These are phyloP conservation scores for Chelonus formosanus DNA, from an alignment of 2,888 invertebrate species.

Conservation along the genomic window DNA sequence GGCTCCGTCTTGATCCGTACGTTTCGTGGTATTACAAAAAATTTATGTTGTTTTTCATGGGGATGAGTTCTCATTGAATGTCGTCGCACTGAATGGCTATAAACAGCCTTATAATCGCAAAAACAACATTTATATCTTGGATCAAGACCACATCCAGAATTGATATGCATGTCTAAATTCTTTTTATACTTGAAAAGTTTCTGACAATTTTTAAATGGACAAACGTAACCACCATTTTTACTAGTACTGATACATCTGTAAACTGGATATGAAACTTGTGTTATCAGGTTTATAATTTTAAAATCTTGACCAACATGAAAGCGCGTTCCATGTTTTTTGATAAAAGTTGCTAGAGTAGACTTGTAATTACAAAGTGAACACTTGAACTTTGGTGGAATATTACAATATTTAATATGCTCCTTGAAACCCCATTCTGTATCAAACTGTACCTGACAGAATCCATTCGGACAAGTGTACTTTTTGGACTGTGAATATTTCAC, in stretches of 20 bases:
- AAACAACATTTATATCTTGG: conserved; percentile 56
- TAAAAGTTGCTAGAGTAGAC: conserved; percentile 58
- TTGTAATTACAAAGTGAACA: conserved; percentile 60
- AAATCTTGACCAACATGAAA: too few relatives aligned
- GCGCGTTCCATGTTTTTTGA: conserved; percentile 50
- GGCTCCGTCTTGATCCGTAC: background rate
- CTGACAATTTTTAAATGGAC: conserved; percentile 48
- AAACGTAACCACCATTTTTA: conserved; percentile 47
- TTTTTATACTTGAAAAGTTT: conserved; percentile 47
- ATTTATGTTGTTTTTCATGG: background rate
- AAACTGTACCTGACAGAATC: conserved; percentile 53
- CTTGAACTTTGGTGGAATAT: conserved; percentile 58
- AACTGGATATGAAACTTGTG: too few relatives aligned
- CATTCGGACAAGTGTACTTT: conserved; percentile 16
- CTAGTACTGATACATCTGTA: background rate
- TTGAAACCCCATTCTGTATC: conserved; percentile 58
- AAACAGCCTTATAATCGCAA: conserved; percentile 38
- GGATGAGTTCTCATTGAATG: background rate
- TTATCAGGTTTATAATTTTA: too few relatives aligned
- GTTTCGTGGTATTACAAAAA: background rate
- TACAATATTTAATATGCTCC: conserved; percentile 60
- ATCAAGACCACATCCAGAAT: conserved; percentile 68
- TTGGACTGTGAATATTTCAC: conserved; percentile 13
- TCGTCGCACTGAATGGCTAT: background rate
- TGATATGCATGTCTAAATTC: conserved; percentile 62